Percentiles rank a stretch among this genome's conserved stretches.
Conservation (phyloP, 1,140 invertebrate genomes). For the Hylaeus volcanicus region DNA sequence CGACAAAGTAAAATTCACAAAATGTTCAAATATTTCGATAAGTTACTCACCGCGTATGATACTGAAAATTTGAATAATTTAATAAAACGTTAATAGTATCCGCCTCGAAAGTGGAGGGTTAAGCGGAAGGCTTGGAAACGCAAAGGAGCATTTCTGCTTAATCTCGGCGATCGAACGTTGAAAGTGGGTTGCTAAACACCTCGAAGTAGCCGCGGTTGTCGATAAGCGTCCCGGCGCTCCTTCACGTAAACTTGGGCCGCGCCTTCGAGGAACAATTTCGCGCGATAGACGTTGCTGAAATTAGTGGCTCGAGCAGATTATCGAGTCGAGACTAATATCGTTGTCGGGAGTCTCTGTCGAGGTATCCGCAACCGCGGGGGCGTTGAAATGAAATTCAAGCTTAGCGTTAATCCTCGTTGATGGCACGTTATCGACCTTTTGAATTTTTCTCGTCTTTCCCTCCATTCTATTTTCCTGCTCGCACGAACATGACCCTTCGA, state of each 20-base stretch:
- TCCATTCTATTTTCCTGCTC: neutral
- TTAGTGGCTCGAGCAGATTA: conserved; percentile 2
- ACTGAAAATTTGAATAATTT: too few relatives aligned
- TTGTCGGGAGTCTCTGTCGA: too few relatives aligned
- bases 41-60: too few relatives aligned
- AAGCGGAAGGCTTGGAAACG: neutral
- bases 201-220: too few relatives aligned
- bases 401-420: neutral
- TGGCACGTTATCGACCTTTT: neutral
- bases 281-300: neutral
- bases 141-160: neutral
- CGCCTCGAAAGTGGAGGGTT: too few relatives aligned
- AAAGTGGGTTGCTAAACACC: neutral
- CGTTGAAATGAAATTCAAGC: neutral
- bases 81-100: too few relatives aligned
- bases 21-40: too few relatives aligned
- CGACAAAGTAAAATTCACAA: too few relatives aligned
- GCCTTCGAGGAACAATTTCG: neutral
- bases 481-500: too few relatives aligned
- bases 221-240: neutral
- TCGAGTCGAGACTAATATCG: neutral
- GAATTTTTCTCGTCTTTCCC: neutral
- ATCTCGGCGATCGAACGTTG: neutral
- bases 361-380: too few relatives aligned
- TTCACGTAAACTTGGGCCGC: neutral